Conservation (phyloP, 2,797 vertebrate genomes). For the Alouatta caraya region DNA sequence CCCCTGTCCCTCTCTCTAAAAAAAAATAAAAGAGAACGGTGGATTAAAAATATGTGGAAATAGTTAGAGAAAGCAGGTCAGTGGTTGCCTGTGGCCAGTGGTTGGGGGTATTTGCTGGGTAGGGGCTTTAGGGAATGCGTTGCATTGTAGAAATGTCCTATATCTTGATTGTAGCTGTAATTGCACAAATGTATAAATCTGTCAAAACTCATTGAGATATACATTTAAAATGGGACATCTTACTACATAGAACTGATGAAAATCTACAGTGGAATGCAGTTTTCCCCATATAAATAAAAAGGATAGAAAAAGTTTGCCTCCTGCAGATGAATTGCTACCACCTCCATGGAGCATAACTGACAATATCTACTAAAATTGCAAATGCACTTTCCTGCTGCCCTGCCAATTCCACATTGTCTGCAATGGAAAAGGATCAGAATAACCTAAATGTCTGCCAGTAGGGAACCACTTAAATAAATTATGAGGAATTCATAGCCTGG, state of each 20-base stretch:
- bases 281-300: background rate
- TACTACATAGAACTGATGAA: background rate
- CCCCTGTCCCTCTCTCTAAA: too few relatives aligned
- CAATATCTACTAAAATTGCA: background rate
- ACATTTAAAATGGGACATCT: background rate
- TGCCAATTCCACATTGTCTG: background rate
- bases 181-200: background rate
- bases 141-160: background rate
- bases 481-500: background rate
- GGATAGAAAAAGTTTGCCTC: background rate
- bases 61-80: background rate
- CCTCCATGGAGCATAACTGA: background rate
- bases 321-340: background rate
- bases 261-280: background rate
- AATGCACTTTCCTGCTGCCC: background rate
- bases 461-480: background rate
- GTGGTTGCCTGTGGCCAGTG: background rate
- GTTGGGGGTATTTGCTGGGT: background rate
- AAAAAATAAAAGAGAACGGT: background rate
- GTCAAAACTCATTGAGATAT: background rate
- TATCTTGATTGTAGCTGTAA: background rate
- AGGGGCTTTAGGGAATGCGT: background rate
- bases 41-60: background rate
- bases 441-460: background rate
- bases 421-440: background rate